phyloP scores from a whole-genome alignment of 2,888 invertebrate genomes.

The Tridacna crocea region DNA sequence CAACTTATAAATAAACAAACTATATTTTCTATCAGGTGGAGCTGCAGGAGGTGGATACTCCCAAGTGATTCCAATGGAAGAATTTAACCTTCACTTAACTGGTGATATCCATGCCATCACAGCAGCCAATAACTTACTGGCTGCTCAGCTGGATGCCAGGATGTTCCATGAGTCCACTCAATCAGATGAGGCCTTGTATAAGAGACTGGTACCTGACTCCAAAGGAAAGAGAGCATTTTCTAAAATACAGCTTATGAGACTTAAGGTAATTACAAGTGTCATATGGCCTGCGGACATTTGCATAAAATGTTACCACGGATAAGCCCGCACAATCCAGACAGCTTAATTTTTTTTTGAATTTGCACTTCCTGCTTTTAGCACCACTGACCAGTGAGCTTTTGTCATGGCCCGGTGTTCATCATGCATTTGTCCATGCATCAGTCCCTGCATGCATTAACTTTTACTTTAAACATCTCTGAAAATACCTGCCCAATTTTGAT shows the following conservation, averaged over 20 bases:
- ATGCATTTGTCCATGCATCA: no score
- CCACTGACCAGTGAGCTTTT: no score
- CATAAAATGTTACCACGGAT: no score
- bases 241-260: constrained; percentile 91
- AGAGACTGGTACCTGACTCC: constrained; percentile 93
- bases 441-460: no score
- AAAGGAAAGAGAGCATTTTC: constrained; percentile 94
- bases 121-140: constrained; percentile 98
- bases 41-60: constrained; percentile 99
- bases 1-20: neutral
- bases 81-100: constrained; percentile 98
- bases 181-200: constrained; percentile 91
- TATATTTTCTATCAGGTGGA: constrained; percentile 87
- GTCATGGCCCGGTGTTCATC: no score
- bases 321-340: no score
- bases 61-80: constrained; percentile 99
- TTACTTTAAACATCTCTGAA: no score
- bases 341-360: no score
- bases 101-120: constrained; percentile 99
- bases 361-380: no score
- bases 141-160: constrained; percentile 98
- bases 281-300: no score
- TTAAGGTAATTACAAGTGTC: constrained; percentile 79
- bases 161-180: constrained; percentile 99
- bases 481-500: no score